Percentiles rank a stretch among this genome's conserved stretches.
Conservation (phyloP, 2,797 vertebrate genomes). For the Borostomias antarcticus region DNA sequence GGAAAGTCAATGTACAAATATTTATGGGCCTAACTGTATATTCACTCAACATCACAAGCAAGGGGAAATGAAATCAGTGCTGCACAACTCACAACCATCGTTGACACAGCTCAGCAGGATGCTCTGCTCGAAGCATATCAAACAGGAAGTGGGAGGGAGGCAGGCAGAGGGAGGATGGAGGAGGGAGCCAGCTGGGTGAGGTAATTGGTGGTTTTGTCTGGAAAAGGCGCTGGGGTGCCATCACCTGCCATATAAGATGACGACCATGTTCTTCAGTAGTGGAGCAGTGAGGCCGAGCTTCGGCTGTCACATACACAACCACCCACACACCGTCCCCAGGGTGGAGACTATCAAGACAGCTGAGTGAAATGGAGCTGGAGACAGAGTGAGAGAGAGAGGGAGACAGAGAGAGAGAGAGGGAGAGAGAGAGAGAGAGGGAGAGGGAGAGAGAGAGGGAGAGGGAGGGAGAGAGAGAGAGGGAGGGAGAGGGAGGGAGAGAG, state of each 20-base stretch:
- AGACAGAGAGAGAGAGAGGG: background rate
- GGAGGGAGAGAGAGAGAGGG: background rate
- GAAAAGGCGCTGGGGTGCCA: no score
- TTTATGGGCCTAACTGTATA: no score
- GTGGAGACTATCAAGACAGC: slow-evolving; percentile 1
- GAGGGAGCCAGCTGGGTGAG: slow-evolving; percentile 15
- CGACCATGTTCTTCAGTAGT: no score
- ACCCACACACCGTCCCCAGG: no score
- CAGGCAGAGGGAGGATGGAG: background rate
- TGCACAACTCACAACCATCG: slow-evolving; percentile 25
- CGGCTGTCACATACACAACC: no score
- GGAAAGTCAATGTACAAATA: no score
- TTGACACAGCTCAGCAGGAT: slow-evolving; percentile 12
- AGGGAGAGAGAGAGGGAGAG: slow-evolving; percentile 14
- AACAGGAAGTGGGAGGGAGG: slow-evolving; percentile 14
- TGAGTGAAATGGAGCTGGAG: background rate
- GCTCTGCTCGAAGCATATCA: slow-evolving; percentile 25
- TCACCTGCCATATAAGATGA: no score
- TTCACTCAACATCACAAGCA: background rate
- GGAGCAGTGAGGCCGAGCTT: no score
- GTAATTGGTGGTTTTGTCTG: slow-evolving; percentile 50
- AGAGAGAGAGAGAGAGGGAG: slow-evolving; percentile 8
- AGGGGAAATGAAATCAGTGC: slow-evolving; percentile 22
- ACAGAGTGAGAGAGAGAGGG: slow-evolving; percentile 1
- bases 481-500: background rate